Conservation (phyloP, 2,797 vertebrate species). For the Macropus fuliginosus region DNA sequence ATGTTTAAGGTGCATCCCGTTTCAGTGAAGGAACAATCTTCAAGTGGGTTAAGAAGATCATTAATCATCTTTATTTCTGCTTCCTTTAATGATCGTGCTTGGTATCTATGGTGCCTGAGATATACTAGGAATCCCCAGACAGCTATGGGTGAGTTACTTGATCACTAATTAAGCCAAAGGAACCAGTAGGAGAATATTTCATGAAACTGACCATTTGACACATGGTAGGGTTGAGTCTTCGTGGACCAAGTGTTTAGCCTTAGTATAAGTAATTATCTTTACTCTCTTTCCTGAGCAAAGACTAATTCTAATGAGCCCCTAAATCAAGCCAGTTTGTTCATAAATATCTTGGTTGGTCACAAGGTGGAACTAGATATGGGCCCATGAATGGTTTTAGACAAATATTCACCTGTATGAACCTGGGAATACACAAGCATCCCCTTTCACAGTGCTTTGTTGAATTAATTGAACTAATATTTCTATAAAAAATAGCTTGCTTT, state of each 20-base stretch:
- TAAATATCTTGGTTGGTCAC: background rate
- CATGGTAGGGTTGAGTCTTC: background rate
- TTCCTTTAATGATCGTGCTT: conserved; percentile 35
- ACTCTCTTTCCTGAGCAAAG: background rate
- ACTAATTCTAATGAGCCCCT: background rate
- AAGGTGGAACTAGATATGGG: background rate
- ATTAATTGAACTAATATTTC: background rate
- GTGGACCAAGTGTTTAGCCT: background rate
- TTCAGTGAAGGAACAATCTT: background rate
- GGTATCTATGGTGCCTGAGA: background rate
- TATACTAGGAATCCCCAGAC: background rate
- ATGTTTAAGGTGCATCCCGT: background rate
- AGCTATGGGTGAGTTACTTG: background rate
- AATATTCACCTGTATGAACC: background rate
- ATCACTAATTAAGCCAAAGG: background rate
- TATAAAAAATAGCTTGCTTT: background rate
- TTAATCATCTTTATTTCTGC: background rate
- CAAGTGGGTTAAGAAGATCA: background rate
- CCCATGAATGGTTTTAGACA: background rate
- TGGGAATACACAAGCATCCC: background rate
- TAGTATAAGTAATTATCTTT: background rate
- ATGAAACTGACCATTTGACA: background rate
- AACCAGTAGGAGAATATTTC: background rate
- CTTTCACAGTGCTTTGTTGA: background rate
- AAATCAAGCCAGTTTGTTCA: background rate